A percentile compares a stretch with the other conserved stretches of the same genome.
Conservation (phyloP, 2,797 vertebrate species). For the Serranus cabrilla region DNA sequence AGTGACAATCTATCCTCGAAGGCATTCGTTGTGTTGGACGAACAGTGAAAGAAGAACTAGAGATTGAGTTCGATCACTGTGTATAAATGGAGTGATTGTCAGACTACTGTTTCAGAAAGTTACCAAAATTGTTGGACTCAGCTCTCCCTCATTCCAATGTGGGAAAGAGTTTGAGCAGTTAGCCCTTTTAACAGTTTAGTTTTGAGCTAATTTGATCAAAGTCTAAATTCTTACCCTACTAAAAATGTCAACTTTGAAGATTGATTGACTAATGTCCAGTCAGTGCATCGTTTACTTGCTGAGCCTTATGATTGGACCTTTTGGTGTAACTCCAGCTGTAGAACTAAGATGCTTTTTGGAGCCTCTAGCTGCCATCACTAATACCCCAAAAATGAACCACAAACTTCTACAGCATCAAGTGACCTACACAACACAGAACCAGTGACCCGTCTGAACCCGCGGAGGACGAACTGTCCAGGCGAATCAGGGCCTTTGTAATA, state of each 20-base stretch:
- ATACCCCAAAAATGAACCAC: conserved; percentile 9
- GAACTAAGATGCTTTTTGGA: conserved; percentile 51
- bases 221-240: background rate
- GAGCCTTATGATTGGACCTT: background rate
- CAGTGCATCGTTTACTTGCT: background rate
- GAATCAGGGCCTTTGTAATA: conserved; percentile 88
- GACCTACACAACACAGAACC: conserved; percentile 22
- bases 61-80: background rate
- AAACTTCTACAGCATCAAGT: background rate
- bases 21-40: background rate
- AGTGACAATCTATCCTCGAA: conserved; percentile 1
- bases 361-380: conserved; percentile 17
- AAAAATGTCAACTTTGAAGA: background rate
- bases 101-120: background rate
- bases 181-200: background rate
- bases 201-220: conserved; percentile 3
- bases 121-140: background rate
- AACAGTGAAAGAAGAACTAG: background rate
- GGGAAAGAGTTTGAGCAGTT: background rate
- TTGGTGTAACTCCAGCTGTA: conserved; percentile 36
- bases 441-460: conserved; percentile 43
- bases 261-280: background rate
- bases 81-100: background rate
- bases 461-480: conserved; percentile 72
- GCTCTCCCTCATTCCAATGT: background rate